These are phyloP conservation scores for Agelas oroides DNA, from an alignment of 37 sponge, comb jelly and placozoan species.

Conservation along the genomic window DNA sequence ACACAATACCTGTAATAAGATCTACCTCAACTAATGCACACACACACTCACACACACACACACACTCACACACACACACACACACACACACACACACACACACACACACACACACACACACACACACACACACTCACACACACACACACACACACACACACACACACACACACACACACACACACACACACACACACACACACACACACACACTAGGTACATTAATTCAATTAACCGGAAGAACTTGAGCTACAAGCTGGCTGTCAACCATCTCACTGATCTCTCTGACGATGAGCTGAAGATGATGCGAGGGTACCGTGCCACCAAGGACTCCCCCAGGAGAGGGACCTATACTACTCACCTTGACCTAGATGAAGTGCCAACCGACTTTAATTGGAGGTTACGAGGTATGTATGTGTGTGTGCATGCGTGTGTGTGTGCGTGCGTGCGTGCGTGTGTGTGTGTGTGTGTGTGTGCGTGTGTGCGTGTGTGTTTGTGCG, in stretches of 20 bases:
- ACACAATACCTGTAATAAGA: too few relatives aligned
- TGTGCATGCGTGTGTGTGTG: not conserved
- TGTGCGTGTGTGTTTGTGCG: not conserved
- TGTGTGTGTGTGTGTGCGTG: not conserved
- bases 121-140: too few relatives aligned
- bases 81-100: too few relatives aligned
- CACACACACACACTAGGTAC: slow-evolving; percentile 48
- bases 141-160: too few relatives aligned
- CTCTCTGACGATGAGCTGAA: slow-evolving; percentile 62
- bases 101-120: too few relatives aligned
- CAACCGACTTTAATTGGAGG: slow-evolving; percentile 48
- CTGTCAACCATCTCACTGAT: slow-evolving; percentile 93
- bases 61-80: not conserved
- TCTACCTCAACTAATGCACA: too few relatives aligned
- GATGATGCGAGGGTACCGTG: slow-evolving; percentile 69
- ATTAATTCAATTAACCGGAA: slow-evolving; percentile 86
- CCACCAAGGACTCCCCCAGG: slow-evolving; percentile 30
- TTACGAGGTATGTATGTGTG: slow-evolving; percentile 40
- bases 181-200: too few relatives aligned
- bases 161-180: too few relatives aligned
- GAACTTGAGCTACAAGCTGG: slow-evolving; percentile 64
- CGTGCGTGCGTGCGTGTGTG: not conserved
- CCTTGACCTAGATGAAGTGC: not conserved
- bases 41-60: slow-evolving; percentile 2
- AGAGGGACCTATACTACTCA: slow-evolving; percentile 3